Evolutionary conservation across 2,888 invertebrate genomes (phyloP), one percentile per base, ranked within the genome.

Genomic region (Mesoligia furuncula): DNA sequence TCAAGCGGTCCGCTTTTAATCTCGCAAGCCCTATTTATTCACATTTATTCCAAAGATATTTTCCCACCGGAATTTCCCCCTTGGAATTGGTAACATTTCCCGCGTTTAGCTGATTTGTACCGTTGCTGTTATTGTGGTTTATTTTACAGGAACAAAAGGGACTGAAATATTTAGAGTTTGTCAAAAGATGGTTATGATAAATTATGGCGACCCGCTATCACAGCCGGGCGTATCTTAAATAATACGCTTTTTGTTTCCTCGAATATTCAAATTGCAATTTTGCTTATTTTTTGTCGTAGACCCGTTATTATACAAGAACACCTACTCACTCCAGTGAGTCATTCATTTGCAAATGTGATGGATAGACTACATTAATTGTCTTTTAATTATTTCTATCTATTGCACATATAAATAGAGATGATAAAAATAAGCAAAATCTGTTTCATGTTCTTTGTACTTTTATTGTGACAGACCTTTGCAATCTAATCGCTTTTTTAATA

Each of bases 1-100:
- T 95, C 95, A 95, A 92, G 89, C 89, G 90, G 91, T 83, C 93
- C 93, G 95, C 94, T 94, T 95, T 95, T 95, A 95, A 95, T 95
- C 95, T 95, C 94, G 89, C 93, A 91, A 94, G 95, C 91, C 94
- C 95, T 95, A 95, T 95, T 95, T 95, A 95, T 95, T 95, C 93
- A 93, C 94, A 95, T 95, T 95, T 95, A 95, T 95, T 93, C 92
- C 93, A 94, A 95, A 95, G 94, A 95, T 95, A 95, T 95, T 95
- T 93, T 93, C 93, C 94, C 94, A 93, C 92, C 93, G 95, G 96
- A 95, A 94, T 94, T 95, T 95, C 94, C 94, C 94, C 90, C 93
- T 94, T 93, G 93, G 93, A 95, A 95, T 94, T 93, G 93, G 94
- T 94, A 93, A 92, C 94, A 90, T 94, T 95, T 95, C 93, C 94